These are phyloP conservation scores for Plebejus anna DNA, from an alignment of 2,888 invertebrate genomes.

Conservation along the genomic window DNA sequence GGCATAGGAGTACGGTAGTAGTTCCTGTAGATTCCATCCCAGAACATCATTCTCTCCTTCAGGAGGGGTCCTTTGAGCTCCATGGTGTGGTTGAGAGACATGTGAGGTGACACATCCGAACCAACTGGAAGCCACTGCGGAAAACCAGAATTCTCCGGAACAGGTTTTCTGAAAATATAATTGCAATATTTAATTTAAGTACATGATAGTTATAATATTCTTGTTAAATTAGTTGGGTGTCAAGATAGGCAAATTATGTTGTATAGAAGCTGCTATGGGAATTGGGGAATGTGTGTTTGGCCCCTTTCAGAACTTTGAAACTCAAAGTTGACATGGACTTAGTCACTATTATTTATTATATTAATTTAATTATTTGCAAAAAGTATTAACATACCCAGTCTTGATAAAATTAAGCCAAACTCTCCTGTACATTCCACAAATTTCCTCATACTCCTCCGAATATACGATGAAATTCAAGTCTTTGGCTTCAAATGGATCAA, in stretches of 20 bases:
- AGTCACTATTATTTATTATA: neutral
- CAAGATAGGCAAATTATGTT: no score
- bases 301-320: neutral
- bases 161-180: conserved; percentile 45
- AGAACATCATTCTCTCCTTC: conserved; percentile 41
- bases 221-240: neutral
- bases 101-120: conserved; percentile 42
- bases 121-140: conserved; percentile 44
- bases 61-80: conserved; percentile 40
- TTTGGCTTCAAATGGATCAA: conserved; percentile 37
- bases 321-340: neutral
- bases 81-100: conserved; percentile 42
- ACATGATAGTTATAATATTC: neutral
- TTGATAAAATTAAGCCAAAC: conserved; percentile 36
- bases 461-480: neutral
- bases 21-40: conserved; percentile 44
- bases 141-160: conserved; percentile 41
- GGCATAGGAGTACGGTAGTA: conserved; percentile 38
- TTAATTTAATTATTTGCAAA: neutral
- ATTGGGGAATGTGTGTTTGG: no score
- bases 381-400: conserved; percentile 35
- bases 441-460: conserved; percentile 14
- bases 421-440: conserved; percentile 3
- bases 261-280: no score
- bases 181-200: neutral